Evolutionary conservation across 35 echinoderm and acorn worm species (phyloP).

Genomic region (Heliocidaris erythrogramma): DNA sequence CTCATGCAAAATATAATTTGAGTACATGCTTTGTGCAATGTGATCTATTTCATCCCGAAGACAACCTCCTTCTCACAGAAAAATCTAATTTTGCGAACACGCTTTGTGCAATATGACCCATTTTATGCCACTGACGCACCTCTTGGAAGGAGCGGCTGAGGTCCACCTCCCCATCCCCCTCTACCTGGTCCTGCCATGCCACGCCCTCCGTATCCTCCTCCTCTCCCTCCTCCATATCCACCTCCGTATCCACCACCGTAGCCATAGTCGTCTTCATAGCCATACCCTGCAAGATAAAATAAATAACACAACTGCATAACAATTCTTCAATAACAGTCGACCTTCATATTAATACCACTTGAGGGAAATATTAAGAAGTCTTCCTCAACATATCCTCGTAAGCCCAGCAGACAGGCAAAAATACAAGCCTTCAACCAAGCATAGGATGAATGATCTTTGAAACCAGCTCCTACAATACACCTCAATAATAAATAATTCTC

Average conservation of each 20-base stretch:
- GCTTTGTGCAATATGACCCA: background rate
- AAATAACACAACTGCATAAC: background rate
- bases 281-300: constrained; percentile 51
- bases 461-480: too few species aligned
- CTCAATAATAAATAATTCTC: too few species aligned
- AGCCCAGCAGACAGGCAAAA: too few species aligned
- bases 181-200: constrained; percentile 2
- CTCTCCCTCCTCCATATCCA: constrained; percentile 49
- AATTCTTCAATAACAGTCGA: background rate
- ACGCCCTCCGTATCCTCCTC: background rate
- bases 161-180: constrained; percentile 57
- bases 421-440: too few species aligned
- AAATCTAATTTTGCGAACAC: background rate
- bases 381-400: too few species aligned
- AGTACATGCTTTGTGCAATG: too few species aligned
- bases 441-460: too few species aligned
- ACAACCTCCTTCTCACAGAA: too few species aligned
- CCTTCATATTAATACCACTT: background rate
- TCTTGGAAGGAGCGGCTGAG: constrained; percentile 23
- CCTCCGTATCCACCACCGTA: constrained; percentile 21
- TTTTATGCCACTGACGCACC: constrained; percentile 6
- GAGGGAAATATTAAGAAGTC: too few species aligned
- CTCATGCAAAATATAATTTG: too few species aligned
- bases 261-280: constrained; percentile 67
- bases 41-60: too few species aligned